These are phyloP conservation scores for Auanema freiburgensis DNA, from an alignment of 2,888 invertebrate genomes.

Conservation along the genomic window DNA sequence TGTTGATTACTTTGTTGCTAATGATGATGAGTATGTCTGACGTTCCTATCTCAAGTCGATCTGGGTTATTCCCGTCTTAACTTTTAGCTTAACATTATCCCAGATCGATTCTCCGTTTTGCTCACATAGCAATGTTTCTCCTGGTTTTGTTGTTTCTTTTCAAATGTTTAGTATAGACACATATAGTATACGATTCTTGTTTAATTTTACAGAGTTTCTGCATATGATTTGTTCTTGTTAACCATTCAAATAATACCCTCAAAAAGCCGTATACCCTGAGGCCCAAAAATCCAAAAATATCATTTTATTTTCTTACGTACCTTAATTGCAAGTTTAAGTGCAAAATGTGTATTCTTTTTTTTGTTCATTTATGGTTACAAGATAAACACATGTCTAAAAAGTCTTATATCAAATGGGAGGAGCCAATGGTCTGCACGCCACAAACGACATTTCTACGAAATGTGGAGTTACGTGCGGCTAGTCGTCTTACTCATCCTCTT, in stretches of 20 bases:
- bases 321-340: too few species aligned
- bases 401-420: too few species aligned
- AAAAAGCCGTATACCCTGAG: too few species aligned
- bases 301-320: too few species aligned
- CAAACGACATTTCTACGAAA: too few species aligned
- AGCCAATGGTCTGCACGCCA: too few species aligned
- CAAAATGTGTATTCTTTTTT: too few species aligned
- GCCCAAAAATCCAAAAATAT: too few species aligned
- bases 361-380: too few species aligned
- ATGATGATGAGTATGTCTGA: conserved; percentile 3
- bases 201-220: conserved; percentile 1
- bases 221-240: conserved; percentile 3
- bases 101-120: conserved; percentile 2
- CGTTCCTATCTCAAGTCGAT: background rate
- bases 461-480: too few species aligned
- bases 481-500: too few species aligned
- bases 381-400: too few species aligned
- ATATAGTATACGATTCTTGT: background rate
- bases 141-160: conserved; percentile 4
- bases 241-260: background rate
- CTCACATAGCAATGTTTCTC: conserved; percentile 5
- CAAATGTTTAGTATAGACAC: background rate
- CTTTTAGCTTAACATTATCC: background rate
- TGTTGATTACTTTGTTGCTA: conserved; percentile 5
- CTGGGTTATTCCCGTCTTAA: conserved; percentile 1